A percentile compares a stretch with the other conserved stretches of the same genome.
phyloP scores from a whole-genome alignment of 2,888 invertebrate genomes.

The Chydorus sphaericus region DNA sequence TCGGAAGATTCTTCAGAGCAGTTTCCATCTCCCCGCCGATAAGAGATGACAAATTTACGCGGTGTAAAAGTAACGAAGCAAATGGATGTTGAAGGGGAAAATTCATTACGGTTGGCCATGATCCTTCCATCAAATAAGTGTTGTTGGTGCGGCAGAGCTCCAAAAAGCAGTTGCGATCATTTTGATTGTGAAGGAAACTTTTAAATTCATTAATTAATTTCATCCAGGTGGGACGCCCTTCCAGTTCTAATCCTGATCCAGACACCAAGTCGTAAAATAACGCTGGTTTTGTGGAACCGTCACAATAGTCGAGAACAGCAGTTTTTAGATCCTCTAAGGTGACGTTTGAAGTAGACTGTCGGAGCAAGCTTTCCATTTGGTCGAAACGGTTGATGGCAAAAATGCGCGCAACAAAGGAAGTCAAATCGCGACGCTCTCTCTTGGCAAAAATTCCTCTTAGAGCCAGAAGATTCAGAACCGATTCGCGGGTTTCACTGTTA shows the following conservation, averaged over 20 bases:
- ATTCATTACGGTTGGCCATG: not conserved
- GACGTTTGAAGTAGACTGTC: not conserved
- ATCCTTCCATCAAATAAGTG: not conserved
- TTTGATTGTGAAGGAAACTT: not conserved
- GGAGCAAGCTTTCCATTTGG: not conserved
- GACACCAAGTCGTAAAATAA: not conserved
- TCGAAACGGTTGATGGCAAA: not conserved
- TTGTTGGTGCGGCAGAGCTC: not conserved
- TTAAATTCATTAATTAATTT: not conserved
- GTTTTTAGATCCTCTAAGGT: not conserved
- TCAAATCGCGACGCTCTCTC: not conserved
- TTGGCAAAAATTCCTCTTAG: not conserved
- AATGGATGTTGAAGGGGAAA: not conserved
- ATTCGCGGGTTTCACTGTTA: not conserved
- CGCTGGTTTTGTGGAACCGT: not conserved
- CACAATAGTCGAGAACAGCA: slow-evolving; percentile 3
- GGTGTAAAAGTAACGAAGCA: not conserved
- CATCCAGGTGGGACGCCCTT: not conserved
- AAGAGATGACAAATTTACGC: not conserved
- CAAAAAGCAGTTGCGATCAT: not conserved
- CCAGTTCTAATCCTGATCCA: not conserved
- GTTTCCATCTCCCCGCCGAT: not conserved
- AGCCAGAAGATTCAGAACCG: slow-evolving; percentile 6
- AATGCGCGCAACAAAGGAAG: not conserved
- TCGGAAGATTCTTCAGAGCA: not conserved